Evolutionary conservation across 1,140 invertebrate species (phyloP), one percentile per base, ranked within the genome.

Genomic region (Battus philenor): DNA sequence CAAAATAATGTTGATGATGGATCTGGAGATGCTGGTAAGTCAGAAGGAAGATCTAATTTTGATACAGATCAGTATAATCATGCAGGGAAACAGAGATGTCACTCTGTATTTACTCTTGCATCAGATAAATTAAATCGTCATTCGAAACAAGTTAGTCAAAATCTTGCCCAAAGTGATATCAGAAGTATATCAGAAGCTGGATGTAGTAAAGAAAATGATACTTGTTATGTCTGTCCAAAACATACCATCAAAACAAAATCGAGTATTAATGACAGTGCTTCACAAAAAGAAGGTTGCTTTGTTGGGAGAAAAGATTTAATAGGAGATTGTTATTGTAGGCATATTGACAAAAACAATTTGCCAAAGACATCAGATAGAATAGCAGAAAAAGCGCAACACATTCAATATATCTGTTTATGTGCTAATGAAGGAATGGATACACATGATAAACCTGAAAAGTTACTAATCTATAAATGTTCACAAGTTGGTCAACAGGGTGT

Each of bases 51-150:
- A 10, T 57, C 57, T 7, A 57, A 48, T 24, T 54, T 54, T 17
- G 54, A 72, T 54, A 32, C 39, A 36, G 55, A 66, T 9, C 50
- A 29, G 45, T 50, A 44, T 17, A 47, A 44, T 55, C 18, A 47
- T 29, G 7, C 55, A 8, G 67, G 48, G 43, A 74, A 55, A 27
- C 71, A 74, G 15, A 73, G 63, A 68, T 80, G 71, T 45, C 81
- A 85, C 52, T 81, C 81, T 38, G 78, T 85, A 5, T 85, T 79
- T 44, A 85, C 81, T 10, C 58, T 85, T 26, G 78, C 77, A 9
- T 82, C 78, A 26, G 71, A 66, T 11, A 69, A 64, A 44, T 69
- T 68, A 20, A 66, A 73, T 39, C 43, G 33, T 24, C 50, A 68
- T 13, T 22, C 55, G 31, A 67, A 56, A 51, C 62, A 46, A 58